Conservation (phyloP, 2,888 invertebrate genomes). For the Drosophila suboccidentalis region DNA sequence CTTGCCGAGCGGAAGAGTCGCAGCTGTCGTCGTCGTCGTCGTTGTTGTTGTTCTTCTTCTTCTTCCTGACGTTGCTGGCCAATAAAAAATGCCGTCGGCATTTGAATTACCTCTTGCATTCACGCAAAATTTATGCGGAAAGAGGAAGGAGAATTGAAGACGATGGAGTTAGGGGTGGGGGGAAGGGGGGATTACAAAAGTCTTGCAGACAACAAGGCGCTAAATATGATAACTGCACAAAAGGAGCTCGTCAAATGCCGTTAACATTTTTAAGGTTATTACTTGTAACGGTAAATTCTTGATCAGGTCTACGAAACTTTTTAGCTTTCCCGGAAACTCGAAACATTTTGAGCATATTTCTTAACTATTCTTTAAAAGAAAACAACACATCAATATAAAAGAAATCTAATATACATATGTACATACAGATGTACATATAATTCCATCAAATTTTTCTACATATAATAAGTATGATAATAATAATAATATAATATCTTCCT, state of each 20-base stretch:
- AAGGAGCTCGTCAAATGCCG: background rate
- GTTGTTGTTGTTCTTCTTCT: conserved; percentile 9
- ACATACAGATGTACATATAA: too few relatives aligned
- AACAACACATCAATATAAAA: too few relatives aligned
- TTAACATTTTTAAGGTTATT: conserved; percentile 6
- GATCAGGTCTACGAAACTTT: background rate
- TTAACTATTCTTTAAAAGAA: too few relatives aligned
- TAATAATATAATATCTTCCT: too few relatives aligned
- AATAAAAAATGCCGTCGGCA: conserved; percentile 71
- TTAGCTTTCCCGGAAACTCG: background rate
- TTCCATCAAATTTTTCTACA: too few relatives aligned
- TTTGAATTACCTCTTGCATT: conserved; percentile 49
- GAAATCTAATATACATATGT: too few relatives aligned
- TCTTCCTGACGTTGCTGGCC: conserved; percentile 25
- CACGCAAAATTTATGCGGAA: conserved; percentile 26
- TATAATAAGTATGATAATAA: too few relatives aligned
- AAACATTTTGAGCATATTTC: background rate
- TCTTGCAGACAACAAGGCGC: conserved; percentile 37
- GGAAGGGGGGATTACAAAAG: background rate
- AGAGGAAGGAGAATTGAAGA: background rate
- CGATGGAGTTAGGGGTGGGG: background rate
- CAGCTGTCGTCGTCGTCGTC: conserved; percentile 46
- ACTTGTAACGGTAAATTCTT: background rate
- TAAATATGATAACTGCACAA: conserved; percentile 23
- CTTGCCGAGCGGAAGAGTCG: conserved; percentile 42